Evolutionary conservation across 2,888 invertebrate genomes (phyloP), one percentile per base, ranked within the genome.

Genomic region (Beris morrisii): DNA sequence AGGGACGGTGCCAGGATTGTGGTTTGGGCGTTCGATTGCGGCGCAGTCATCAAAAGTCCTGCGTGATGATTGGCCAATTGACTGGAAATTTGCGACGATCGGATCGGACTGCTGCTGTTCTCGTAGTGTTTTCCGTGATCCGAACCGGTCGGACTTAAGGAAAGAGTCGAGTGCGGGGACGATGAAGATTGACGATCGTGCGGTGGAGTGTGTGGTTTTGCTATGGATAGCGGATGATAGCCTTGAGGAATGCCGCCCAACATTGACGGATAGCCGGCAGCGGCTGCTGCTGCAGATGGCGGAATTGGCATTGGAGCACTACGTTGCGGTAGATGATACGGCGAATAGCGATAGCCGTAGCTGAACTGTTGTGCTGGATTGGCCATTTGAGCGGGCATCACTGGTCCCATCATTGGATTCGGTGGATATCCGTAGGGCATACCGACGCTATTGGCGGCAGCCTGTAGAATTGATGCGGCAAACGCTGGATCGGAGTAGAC

Each of bases 401-500:
- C 86, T 84, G 77, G 70, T 78, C 74, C 74, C 79, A 82, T 75
- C 82, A 82, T 76, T 75, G 74, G 84, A 71, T 82, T 88, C 69
- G 84, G 86, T 76, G 85, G 84, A 70, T 85, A 86, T 1, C 83
- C 84, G 76, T 86, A 87, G 4, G 88, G 86, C 65, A 88, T 82
- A 57, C 87, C 85, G 9, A 88, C 87, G 9, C 88, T 86, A 4
- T 88, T 89, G 6, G 92, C 91, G 0, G 93, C 93, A 0, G 96
- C 95, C 76, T 96, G 95, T 2, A 95, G 85, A 7, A 97, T 86
- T 44, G 95, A 91, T 3, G 96, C 96, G 5, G 96, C 95, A 74
- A 97, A 88, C 0, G 94, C 90, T 0, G 97, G 96, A 75, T 97
- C 97, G 32, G 93, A 90, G 82, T 95, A 95, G 66, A 97, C 94